These are phyloP conservation scores for Cantharis lateralis DNA, from an alignment of 2,888 invertebrate species.

Conservation along the genomic window DNA sequence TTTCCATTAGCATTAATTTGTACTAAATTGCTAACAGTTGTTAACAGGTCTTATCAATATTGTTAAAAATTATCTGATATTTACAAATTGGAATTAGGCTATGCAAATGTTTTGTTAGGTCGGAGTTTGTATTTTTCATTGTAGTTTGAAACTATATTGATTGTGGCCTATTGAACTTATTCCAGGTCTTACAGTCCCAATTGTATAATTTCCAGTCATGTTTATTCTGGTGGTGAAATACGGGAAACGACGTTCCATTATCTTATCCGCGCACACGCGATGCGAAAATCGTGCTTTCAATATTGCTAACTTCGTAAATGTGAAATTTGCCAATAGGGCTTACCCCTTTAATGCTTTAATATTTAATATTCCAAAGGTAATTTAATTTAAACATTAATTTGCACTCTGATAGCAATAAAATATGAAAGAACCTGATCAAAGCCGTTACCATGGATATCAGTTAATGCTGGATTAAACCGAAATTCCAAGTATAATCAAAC, in stretches of 20 bases:
- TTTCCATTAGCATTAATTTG: neutral
- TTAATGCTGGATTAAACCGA: too few species aligned
- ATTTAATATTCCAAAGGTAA: neutral
- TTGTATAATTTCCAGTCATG: neutral
- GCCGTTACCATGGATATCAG: neutral
- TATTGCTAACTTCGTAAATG: neutral
- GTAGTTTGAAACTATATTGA: neutral
- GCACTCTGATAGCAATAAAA: neutral
- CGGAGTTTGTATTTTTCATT: neutral
- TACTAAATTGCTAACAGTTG: neutral
- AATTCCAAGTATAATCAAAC: too few species aligned
- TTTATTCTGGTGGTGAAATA: neutral
- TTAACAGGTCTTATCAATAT: neutral
- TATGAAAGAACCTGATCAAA: neutral
- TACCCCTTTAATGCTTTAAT: neutral
- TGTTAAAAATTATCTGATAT: neutral
- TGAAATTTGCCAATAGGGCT: neutral
- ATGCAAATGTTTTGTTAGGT: neutral
- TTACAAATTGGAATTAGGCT: neutral
- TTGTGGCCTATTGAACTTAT: neutral
- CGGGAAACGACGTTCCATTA: neutral
- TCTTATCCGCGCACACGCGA: neutral
- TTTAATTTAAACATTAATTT: neutral
- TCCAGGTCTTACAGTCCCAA: neutral
- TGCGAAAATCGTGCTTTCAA: neutral